A percentile compares a stretch with the other conserved stretches of the same genome.
Conservation (phyloP, 2,888 invertebrate genomes). For the Limulus polyphemus region DNA sequence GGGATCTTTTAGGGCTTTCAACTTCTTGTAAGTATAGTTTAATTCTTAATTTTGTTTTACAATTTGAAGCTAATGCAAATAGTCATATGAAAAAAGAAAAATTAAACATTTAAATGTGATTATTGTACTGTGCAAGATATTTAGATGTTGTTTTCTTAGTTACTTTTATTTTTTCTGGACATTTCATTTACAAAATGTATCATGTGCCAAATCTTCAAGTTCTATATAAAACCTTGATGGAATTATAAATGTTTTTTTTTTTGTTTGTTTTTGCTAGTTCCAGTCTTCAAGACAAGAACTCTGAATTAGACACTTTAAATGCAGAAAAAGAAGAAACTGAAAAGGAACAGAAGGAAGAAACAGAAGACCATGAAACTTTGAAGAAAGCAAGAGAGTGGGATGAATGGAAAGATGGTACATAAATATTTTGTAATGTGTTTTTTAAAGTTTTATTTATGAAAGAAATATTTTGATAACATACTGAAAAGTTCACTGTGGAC, state of each 20-base stretch:
- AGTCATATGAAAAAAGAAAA: no score
- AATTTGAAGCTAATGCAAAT: no score
- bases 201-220: no score
- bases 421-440: background rate
- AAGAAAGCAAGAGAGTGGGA: slow-evolving; percentile 57
- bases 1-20: no score
- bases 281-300: slow-evolving; percentile 28
- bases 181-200: background rate
- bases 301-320: slow-evolving; percentile 20
- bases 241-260: background rate
- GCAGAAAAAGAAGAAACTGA: slow-evolving; percentile 47
- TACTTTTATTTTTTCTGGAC: background rate
- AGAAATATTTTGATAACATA: background rate
- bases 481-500: slow-evolving; percentile 1
- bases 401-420: slow-evolving; percentile 63
- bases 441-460: background rate
- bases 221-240: no score
- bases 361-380: slow-evolving; percentile 57
- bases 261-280: slow-evolving; percentile 3
- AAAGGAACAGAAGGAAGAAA: slow-evolving; percentile 51
- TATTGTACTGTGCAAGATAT: no score
- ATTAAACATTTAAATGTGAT: no score
- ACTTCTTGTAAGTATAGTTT: no score
- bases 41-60: no score
- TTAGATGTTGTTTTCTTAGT: background rate